Conservation (phyloP, 2,113 vertebrate genomes). For the Aptenodytes patagonicus region DNA sequence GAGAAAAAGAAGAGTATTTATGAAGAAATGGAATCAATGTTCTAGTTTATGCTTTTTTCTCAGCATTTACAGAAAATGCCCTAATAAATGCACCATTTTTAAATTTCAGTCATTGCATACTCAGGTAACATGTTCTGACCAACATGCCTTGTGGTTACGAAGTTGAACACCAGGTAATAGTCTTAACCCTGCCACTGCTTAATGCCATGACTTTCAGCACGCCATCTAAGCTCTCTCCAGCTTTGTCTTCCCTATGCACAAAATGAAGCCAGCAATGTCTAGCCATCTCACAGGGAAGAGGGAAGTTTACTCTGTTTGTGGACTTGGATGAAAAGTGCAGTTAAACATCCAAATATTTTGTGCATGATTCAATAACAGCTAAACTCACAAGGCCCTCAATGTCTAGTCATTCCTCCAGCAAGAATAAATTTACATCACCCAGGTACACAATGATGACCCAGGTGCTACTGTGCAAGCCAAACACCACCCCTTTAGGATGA, state of each 20-base stretch:
- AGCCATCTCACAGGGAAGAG: not conserved
- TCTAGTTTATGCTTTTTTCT: not conserved
- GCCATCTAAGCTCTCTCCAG: not conserved
- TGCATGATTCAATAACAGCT: not conserved
- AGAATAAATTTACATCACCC: not conserved
- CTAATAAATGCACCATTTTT: not conserved
- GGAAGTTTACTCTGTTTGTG: not conserved
- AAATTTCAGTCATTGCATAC: not conserved
- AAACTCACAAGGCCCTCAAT: not conserved
- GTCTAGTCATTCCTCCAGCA: not conserved
- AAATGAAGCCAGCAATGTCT: not conserved
- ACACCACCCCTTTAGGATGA: not conserved
- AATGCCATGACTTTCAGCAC: not conserved
- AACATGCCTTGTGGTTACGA: not conserved
- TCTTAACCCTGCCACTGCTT: not conserved
- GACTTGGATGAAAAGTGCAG: not conserved
- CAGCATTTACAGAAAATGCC: not conserved
- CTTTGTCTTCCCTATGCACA: not conserved
- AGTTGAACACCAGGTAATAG: not conserved
- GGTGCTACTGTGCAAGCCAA: not conserved
- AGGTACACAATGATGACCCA: not conserved
- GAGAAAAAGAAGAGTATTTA: not conserved
- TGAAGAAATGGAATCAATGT: not conserved
- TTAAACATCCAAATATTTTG: not conserved
- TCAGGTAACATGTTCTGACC: not conserved